Evolutionary conservation across 2,888 invertebrate species (phyloP).

Genomic region (Andrena fulva): DNA sequence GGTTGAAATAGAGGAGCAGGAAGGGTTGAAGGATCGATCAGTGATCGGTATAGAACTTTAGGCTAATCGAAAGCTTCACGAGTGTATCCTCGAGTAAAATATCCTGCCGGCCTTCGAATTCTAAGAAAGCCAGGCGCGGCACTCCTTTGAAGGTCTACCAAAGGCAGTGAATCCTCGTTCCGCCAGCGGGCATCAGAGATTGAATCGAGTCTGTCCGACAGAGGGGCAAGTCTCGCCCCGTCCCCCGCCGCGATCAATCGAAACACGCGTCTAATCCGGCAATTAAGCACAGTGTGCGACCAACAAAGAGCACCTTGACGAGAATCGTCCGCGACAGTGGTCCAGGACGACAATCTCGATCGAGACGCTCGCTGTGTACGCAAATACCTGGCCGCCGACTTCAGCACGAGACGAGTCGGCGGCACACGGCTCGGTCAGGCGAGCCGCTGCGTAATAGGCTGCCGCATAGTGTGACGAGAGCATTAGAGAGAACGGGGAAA

Average conservation of each 20-base stretch:
- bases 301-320: conserved; percentile 72
- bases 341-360: conserved; percentile 46
- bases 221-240: no score
- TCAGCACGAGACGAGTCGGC: conserved; percentile 55
- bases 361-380: conserved; percentile 60
- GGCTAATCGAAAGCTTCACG: no score
- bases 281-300: conserved; percentile 80
- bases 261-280: conserved; percentile 46
- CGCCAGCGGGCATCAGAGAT: neutral
- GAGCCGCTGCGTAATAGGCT: conserved; percentile 63
- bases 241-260: neutral
- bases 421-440: conserved; percentile 57
- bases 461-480: conserved; percentile 56
- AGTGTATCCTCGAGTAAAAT: no score
- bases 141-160: no score
- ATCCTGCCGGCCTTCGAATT: no score
- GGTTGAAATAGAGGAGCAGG: no score
- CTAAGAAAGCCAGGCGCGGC: no score
- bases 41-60: no score
- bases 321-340: conserved; percentile 55
- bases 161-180: neutral
- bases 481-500: conserved; percentile 38
- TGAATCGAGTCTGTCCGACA: neutral
- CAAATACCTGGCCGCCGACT: conserved; percentile 44
- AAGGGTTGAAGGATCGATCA: no score